Evolutionary conservation across 1,140 invertebrate species (phyloP), one percentile per base, ranked within the genome.

Genomic region (Mylabris phalerata): DNA sequence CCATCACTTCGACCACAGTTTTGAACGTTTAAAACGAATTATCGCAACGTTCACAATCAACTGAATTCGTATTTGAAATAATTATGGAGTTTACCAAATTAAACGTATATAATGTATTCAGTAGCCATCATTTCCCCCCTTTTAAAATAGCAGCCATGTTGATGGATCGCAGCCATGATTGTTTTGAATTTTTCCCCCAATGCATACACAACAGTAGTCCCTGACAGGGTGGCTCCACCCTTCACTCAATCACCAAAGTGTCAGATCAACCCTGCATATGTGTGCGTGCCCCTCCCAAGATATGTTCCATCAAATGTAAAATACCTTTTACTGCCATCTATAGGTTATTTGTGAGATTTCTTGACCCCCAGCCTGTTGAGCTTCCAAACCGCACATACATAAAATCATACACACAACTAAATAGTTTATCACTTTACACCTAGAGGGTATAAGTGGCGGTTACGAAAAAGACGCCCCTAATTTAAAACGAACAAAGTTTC

Each of bases 141-240:
- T 5, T 32, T 7, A 32, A 32, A 60, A 64, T 61, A 63, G 67
- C 55, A 66, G 71, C 72, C 72, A 74, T 74, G 65, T 71, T 74
- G 71, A 74, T 72, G 67, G 67, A 74, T 72, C 61, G 72, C 72
- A 73, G 72, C 72, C 72, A 74, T 74, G 70, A 74, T 74, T 72
- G 70, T 71, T 73, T 70, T 63, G 71, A 70, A 69, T 67, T 73
- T 71, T 70, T 69, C 69, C 65, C 62, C 32, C 32, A 32, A 32
- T 32, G 19, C 19, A 19, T 19, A 19, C 19, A 19, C 19, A 19
- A 32, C 7, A 5, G 9, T 10, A 62, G 66, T 70, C 64, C 55
- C 57, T 60, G 56, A 45, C 59, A 55, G 62, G 72, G 65, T 64
- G 61, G 67, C 72, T 73, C 72, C 72, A 72, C 72, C 72, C 72